Evolutionary conservation across 2,888 invertebrate genomes (phyloP).

Genomic region (Eilema caniola): DNA sequence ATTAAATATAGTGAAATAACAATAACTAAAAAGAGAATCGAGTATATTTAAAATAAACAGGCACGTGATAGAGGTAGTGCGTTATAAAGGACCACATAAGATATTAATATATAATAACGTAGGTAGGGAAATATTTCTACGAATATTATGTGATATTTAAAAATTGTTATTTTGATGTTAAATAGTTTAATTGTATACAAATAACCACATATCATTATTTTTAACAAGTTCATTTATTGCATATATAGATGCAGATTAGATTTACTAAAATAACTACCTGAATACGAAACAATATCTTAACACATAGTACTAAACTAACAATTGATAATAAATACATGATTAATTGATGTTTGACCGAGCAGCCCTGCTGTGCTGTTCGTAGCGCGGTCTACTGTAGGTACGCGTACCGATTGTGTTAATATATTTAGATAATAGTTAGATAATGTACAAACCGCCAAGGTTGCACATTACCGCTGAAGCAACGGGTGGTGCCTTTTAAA

Average conservation of each 20-base stretch:
- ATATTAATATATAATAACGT: slow-evolving; percentile 78
- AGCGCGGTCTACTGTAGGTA: slow-evolving; percentile 10
- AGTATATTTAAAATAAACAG: slow-evolving; percentile 43
- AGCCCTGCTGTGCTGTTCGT: slow-evolving; percentile 25
- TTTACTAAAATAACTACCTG: slow-evolving; percentile 42
- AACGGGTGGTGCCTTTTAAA: slow-evolving; percentile 38
- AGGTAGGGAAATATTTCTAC: slow-evolving; percentile 70
- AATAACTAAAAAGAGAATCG: slow-evolving; percentile 31
- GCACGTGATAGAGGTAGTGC: slow-evolving; percentile 71
- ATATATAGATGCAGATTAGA: slow-evolving; percentile 51
- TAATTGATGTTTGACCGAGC: slow-evolving; percentile 27
- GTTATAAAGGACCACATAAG: slow-evolving; percentile 69
- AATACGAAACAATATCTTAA: slow-evolving; percentile 33
- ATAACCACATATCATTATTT: slow-evolving; percentile 84
- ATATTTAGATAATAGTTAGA: slow-evolving; percentile 13
- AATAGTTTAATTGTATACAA: slow-evolving; percentile 77
- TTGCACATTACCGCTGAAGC: slow-evolving; percentile 32
- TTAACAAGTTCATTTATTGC: slow-evolving; percentile 67
- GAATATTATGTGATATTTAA: slow-evolving; percentile 86
- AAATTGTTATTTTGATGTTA: slow-evolving; percentile 80
- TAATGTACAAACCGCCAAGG: slow-evolving; percentile 28
- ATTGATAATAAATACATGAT: slow-evolving; percentile 24
- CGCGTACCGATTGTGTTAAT: slow-evolving; percentile 32
- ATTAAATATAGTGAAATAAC: slow-evolving; percentile 28
- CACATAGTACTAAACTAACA: slow-evolving; percentile 37